These are phyloP conservation scores for Drosophila falleni DNA, from an alignment of 2,888 invertebrate species.

Conservation along the genomic window DNA sequence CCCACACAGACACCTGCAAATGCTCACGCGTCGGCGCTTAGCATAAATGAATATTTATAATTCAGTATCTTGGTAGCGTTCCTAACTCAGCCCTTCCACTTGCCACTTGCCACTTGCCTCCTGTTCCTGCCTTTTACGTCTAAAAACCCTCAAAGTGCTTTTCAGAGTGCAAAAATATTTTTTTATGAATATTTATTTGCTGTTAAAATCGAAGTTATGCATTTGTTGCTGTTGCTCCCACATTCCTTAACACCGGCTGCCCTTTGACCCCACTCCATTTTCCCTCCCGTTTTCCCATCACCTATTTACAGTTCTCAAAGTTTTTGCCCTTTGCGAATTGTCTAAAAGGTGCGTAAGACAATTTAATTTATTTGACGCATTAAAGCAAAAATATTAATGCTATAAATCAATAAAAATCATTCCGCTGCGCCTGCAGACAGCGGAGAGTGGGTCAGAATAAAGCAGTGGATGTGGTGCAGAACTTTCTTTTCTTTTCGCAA, in stretches of 20 bases:
- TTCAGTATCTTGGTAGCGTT: constrained; percentile 59
- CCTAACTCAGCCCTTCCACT: not conserved
- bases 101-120: not conserved
- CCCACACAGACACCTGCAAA: constrained; percentile 67
- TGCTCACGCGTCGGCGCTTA: constrained; percentile 68
- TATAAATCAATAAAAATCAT: constrained; percentile 72
- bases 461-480: not conserved
- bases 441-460: not conserved
- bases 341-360: constrained; percentile 78
- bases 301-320: constrained; percentile 53
- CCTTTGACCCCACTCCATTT: not conserved
- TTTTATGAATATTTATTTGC: constrained; percentile 81
- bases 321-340: constrained; percentile 56
- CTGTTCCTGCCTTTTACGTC: constrained; percentile 19
- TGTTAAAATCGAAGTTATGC: constrained; percentile 80
- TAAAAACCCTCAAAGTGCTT: constrained; percentile 71
- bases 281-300: not conserved
- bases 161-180: constrained; percentile 64
- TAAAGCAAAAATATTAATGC: constrained; percentile 79
- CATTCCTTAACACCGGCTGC: not conserved
- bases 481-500: constrained; percentile 44
- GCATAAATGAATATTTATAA: constrained; percentile 81
- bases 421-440: constrained; percentile 17
- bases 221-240: constrained; percentile 51
- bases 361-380: constrained; percentile 81